Evolutionary conservation across 2,797 vertebrate species (phyloP), one percentile per base, ranked within the genome.

Genomic region (Acanthurus lineatus): DNA sequence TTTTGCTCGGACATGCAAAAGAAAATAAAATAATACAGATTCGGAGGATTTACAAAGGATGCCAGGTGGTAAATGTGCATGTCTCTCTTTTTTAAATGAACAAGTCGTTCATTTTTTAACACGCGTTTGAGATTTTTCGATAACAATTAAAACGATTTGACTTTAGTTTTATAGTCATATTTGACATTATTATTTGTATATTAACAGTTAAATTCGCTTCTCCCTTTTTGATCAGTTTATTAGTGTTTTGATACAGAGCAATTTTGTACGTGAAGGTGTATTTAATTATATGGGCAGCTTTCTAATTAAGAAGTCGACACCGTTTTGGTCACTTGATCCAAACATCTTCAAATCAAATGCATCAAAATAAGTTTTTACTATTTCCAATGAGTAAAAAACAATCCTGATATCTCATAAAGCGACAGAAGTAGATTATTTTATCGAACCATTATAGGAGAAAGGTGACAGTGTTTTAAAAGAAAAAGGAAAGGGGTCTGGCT

Each of bases 41-140:
- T 40, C 8, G 0, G 5, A 25, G 38, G 32, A 79, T 58, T 20
- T 38, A 25, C n/a, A 54, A n/a, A 66, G 72, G 17, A 52, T 51
- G n/a, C 67, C 19, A 28, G 56, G 38, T 59, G 66, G 69, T 78
- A 58, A 75, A 85, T 68, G 76, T 64, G 12, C 44, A 68, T 2
- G 59, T 40, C 11, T 62, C 0, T 68, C 9, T 70, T 40, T 45
- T 16, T 47, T 2, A 69, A 16, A 75, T 53, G 0, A 53, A 10
- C 8, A 14, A 8, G 9, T 74, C 22, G 2, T 28, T 22, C n/a
- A 42, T 3, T 3, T 25, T 70, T 48, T 14, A 52, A 58, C 16
- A 42, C 38, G 3, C 5, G n/a, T 53, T 72, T 19, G 7, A 44
- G 14, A 3, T 53, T 70, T 60, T 10, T 7, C 5, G 9, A 2